Percentiles rank a stretch among this genome's conserved stretches.
These are phyloP conservation scores for Ondatra zibethicus DNA, from an alignment of 2,113 vertebrate genomes.

Conservation along the genomic window DNA sequence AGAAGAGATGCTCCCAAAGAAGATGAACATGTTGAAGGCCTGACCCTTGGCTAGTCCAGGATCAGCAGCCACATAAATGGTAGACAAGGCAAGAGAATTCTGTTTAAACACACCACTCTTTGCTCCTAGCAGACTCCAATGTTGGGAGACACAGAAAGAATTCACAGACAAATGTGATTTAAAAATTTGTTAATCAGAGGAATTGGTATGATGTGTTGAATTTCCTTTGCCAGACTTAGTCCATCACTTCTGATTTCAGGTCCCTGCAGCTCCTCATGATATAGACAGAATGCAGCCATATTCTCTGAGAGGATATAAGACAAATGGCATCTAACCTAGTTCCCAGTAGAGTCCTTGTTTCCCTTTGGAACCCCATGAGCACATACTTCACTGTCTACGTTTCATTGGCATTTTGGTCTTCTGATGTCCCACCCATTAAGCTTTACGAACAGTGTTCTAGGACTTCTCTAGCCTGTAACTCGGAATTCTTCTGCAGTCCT, in stretches of 20 bases:
- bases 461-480: not conserved
- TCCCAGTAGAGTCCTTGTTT: not conserved
- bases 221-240: not conserved
- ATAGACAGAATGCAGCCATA: not conserved
- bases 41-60: not conserved
- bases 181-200: not conserved
- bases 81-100: not conserved
- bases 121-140: not conserved
- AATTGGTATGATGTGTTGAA: not conserved
- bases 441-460: not conserved
- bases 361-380: not conserved
- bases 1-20: not conserved
- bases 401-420: not conserved
- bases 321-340: not conserved
- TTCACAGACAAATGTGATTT: not conserved
- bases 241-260: not conserved
- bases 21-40: too few species aligned
- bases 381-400: not conserved
- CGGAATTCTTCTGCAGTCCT: not conserved
- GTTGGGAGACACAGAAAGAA: not conserved
- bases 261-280: not conserved
- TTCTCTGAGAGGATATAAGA: not conserved
- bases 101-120: not conserved
- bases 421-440: not conserved
- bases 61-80: not conserved